These are phyloP conservation scores for Urocynchramus pylzowi DNA, from an alignment of 2,113 vertebrate genomes.

Conservation along the genomic window DNA sequence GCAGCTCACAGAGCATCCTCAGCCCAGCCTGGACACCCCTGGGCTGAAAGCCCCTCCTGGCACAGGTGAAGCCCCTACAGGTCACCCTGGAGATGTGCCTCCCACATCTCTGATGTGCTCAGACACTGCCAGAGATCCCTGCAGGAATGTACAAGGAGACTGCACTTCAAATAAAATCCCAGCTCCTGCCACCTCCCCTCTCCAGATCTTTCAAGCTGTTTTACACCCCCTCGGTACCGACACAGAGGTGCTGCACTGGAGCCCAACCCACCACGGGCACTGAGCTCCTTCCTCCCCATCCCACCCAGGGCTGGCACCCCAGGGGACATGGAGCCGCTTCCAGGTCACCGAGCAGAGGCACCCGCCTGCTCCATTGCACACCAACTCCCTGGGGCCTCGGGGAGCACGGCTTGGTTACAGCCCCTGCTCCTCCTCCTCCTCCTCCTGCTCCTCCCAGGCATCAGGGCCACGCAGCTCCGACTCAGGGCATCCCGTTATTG, in stretches of 20 bases:
- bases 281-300: background rate
- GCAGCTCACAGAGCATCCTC: background rate
- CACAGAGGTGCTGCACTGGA: background rate
- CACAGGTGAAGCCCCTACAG: background rate
- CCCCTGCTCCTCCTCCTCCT: background rate
- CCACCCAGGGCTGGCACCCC: background rate
- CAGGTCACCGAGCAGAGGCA: background rate
- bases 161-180: background rate
- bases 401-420: background rate
- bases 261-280: background rate
- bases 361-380: background rate
- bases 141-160: background rate
- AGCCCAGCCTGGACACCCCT: background rate
- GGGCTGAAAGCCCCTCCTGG: background rate
- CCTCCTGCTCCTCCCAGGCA: background rate
- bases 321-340: background rate
- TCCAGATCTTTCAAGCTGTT: background rate
- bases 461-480: accelerated
- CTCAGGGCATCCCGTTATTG: accelerated
- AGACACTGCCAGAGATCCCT: accelerated
- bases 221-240: accelerated
- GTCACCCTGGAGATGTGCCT: background rate
- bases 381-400: background rate
- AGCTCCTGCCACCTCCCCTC: background rate
- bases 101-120: accelerated